These are phyloP conservation scores for Oxyscelio sp. DNA, from an alignment of 2,888 invertebrate genomes.

Conservation along the genomic window DNA sequence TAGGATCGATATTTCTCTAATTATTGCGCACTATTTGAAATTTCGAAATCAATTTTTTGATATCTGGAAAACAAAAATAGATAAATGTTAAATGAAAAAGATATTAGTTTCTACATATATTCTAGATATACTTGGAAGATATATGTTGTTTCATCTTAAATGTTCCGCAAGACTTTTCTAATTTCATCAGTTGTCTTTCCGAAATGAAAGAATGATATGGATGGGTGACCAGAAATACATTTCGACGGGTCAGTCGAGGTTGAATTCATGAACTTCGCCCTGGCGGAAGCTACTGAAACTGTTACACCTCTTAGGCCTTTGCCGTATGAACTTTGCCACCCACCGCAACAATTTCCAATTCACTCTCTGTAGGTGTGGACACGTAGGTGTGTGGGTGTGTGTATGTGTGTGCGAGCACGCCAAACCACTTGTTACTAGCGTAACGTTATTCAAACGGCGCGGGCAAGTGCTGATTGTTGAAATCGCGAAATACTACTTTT, in stretches of 20 bases:
- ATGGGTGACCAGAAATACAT: not conserved
- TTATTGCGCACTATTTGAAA: too few relatives aligned
- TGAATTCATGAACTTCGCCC: not conserved
- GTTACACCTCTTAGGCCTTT: not conserved
- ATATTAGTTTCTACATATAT: too few relatives aligned
- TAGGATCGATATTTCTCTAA: too few relatives aligned
- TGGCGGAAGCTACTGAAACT: not conserved
- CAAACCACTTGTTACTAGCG: slow-evolving; percentile 51
- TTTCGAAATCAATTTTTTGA: too few relatives aligned
- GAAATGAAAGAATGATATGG: too few relatives aligned
- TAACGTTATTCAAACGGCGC: slow-evolving; percentile 39
- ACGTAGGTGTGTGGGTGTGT: not conserved
- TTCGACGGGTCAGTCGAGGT: not conserved
- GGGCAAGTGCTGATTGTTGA: slow-evolving; percentile 4
- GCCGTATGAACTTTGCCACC: not conserved
- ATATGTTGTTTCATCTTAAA: too few relatives aligned
- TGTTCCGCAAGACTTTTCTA: too few relatives aligned
- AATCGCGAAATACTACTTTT: not conserved
- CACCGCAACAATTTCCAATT: not conserved
- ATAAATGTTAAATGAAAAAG: too few relatives aligned
- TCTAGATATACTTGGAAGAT: too few relatives aligned
- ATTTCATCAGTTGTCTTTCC: too few relatives aligned
- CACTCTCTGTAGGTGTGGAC: not conserved
- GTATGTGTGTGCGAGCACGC: not conserved
- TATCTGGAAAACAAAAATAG: too few relatives aligned